Evolutionary conservation across 23 tunicate genomes (phyloP).

Genomic region (Phallusia fumigata): DNA sequence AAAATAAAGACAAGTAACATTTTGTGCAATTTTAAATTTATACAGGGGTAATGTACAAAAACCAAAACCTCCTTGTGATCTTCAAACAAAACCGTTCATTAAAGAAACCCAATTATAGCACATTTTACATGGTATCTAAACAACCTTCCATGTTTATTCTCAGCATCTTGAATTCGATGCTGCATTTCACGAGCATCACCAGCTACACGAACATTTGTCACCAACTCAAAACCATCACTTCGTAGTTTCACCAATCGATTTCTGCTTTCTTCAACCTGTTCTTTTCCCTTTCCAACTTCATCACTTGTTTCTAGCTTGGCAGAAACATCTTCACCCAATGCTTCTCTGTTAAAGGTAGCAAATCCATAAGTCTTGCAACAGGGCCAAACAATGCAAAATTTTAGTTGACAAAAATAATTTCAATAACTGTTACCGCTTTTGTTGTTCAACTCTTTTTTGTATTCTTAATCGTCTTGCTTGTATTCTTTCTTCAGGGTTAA

Average conservation of each 20-base stretch:
- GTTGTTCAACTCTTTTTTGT: constrained; percentile 79
- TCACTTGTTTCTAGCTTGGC: constrained; percentile 53
- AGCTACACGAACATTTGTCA: constrained; percentile 86
- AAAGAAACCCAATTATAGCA: too few relatives aligned
- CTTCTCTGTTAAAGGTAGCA: constrained; percentile 39
- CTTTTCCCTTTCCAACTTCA: constrained; percentile 75
- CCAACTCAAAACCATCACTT: constrained; percentile 87
- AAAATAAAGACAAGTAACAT: too few relatives aligned
- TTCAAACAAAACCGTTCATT: too few relatives aligned
- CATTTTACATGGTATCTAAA: too few relatives aligned
- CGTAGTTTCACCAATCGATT: constrained; percentile 64
- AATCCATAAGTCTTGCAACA: neutral
- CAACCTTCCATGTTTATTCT: constrained; percentile 64
- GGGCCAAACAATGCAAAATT: too few relatives aligned
- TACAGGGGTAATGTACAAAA: too few relatives aligned
- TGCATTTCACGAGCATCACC: constrained; percentile 96
- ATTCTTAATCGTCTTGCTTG: constrained; percentile 78
- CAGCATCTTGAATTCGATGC: constrained; percentile 65
- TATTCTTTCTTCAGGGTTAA: constrained; percentile 88
- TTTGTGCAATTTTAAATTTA: too few relatives aligned
- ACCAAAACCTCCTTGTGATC: too few relatives aligned
- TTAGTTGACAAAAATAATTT: too few relatives aligned
- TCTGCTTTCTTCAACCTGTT: constrained; percentile 80
- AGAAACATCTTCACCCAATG: constrained; percentile 73
- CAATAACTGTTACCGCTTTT: constrained; percentile 40